Evolutionary conservation across 2,797 vertebrate species (phyloP).

Genomic region (Rhabdophis nuchalis): DNA sequence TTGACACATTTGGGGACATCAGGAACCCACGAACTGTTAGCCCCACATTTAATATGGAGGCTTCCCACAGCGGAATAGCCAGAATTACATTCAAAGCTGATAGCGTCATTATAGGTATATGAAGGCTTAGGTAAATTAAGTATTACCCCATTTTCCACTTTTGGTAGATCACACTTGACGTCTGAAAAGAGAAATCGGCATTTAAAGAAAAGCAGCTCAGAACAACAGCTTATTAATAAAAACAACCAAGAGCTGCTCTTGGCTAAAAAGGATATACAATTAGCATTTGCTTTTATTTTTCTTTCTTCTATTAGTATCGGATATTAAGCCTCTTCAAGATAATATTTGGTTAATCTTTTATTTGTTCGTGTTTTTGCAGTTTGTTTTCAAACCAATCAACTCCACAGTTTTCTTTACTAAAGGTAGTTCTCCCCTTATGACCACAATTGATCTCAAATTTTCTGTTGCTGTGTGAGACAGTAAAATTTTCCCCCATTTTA

Average conservation of each 20-base stretch:
- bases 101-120: rapidly evolving
- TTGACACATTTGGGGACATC: background rate
- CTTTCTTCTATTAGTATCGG: background rate
- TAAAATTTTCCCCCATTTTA: background rate
- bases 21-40: background rate
- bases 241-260: background rate
- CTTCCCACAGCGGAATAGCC: background rate
- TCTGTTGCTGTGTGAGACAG: background rate
- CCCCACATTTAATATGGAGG: rapidly evolving
- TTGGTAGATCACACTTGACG: background rate
- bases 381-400: background rate
- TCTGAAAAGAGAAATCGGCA: background rate
- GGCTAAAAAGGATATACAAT: background rate
- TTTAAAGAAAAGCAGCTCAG: background rate
- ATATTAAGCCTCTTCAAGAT: background rate
- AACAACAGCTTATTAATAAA: background rate
- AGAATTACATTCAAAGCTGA: background rate
- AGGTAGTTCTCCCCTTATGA: background rate
- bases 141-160: background rate
- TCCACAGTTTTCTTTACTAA: no score
- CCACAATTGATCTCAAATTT: background rate
- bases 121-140: background rate
- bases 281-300: background rate
- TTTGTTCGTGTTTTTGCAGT: background rate
- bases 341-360: background rate